Percentiles rank a stretch among this genome's conserved stretches.
Evolutionary conservation across 2,888 invertebrate genomes (phyloP).

Genomic region (Tenthredo mesomela): DNA sequence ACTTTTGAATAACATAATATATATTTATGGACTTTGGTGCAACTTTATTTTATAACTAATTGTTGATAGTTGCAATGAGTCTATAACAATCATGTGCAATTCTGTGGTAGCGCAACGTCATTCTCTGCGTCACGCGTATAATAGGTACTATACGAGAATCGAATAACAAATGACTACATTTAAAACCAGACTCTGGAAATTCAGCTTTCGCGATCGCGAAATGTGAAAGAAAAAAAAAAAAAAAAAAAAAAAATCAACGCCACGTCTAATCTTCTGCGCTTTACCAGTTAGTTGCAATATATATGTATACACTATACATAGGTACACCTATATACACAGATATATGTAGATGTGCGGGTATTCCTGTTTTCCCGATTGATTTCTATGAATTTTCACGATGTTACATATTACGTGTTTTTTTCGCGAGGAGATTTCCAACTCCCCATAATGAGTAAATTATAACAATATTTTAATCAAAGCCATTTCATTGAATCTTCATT

Average conservation of each 20-base stretch:
- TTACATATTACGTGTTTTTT: not conserved
- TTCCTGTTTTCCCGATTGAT: not conserved
- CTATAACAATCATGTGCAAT: not conserved
- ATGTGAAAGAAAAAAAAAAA: not conserved
- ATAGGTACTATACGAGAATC: not conserved
- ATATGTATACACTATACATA: not conserved
- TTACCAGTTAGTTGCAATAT: not conserved
- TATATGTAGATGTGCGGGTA: not conserved
- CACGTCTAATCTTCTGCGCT: not conserved
- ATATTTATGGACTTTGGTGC: not conserved
- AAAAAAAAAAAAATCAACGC: not conserved
- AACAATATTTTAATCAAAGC: not conserved
- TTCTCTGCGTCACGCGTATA: not conserved
- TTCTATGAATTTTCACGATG: not conserved
- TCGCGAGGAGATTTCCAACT: not conserved
- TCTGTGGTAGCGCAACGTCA: not conserved
- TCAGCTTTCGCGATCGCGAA: not conserved
- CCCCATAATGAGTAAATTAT: not conserved
- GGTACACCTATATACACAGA: not conserved
- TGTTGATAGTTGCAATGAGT: not conserved
- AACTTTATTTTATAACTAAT: not conserved
- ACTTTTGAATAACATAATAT: not conserved
- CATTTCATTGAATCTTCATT: not conserved
- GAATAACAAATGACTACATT: not conserved
- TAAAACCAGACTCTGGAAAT: not conserved